phyloP scores from a whole-genome alignment of 2,888 invertebrate species.

The Tachina grossa region DNA sequence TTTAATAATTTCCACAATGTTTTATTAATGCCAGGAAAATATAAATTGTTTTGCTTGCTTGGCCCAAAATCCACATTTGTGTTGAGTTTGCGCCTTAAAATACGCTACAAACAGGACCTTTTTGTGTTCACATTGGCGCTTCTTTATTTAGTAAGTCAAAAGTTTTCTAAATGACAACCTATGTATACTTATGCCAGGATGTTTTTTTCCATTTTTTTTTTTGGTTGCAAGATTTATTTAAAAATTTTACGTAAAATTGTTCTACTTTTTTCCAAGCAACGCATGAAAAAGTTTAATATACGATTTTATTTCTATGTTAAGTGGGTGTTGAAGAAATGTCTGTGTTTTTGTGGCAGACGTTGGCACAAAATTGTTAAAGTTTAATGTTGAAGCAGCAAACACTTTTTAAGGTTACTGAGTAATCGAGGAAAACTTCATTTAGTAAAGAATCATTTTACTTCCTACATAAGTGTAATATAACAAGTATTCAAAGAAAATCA shows the following conservation, averaged over 20 bases:
- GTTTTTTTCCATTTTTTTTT: neutral
- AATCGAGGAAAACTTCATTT: neutral
- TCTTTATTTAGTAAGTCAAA: slow-evolving; percentile 53
- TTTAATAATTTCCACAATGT: slow-evolving; percentile 59
- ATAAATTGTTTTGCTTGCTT: neutral
- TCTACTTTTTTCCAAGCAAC: slow-evolving; percentile 18
- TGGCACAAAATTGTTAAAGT: slow-evolving; percentile 1
- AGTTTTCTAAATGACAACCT: slow-evolving; percentile 14
- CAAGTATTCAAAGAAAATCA: slow-evolving; percentile 3
- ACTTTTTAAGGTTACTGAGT: neutral
- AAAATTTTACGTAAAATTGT: slow-evolving; percentile 37
- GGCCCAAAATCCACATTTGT: slow-evolving; percentile 49
- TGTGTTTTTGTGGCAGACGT: slow-evolving; percentile 4
- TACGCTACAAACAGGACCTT: slow-evolving; percentile 38
- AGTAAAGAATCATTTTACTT: neutral
- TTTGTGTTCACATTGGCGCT: neutral
- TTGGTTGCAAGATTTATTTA: neutral
- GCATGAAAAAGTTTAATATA: slow-evolving; percentile 18
- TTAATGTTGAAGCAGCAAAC: neutral
- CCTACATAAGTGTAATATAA: neutral
- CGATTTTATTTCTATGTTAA: slow-evolving; percentile 24
- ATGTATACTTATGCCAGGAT: neutral
- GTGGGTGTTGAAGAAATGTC: slow-evolving; percentile 12
- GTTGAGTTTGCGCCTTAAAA: slow-evolving; percentile 65
- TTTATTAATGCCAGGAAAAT: slow-evolving; percentile 10